These are phyloP conservation scores for Myotis planiceps DNA, from an alignment of 2,797 vertebrate genomes.

Conservation along the genomic window DNA sequence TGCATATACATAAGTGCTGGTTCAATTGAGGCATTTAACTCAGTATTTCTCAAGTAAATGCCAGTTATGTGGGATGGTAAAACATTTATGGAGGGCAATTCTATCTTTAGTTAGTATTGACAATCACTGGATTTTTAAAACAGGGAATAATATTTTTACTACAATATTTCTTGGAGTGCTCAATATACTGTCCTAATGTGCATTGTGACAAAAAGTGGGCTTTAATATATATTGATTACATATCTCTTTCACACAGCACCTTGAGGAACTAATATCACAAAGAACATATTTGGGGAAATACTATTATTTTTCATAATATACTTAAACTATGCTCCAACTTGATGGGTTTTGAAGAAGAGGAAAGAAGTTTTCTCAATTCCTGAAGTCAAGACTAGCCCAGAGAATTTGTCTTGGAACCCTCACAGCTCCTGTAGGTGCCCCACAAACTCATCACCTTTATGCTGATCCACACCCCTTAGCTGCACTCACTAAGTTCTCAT, in stretches of 20 bases:
- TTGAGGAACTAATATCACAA: background rate
- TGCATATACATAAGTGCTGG: background rate
- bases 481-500: background rate
- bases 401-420: background rate
- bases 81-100: conserved; percentile 1
- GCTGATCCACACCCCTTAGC: background rate
- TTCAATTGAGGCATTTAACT: background rate
- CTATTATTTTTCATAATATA: background rate
- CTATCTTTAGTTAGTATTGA: conserved; percentile 5
- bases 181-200: background rate
- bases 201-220: background rate
- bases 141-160: background rate
- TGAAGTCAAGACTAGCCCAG: background rate
- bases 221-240: background rate
- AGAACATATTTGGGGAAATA: background rate
- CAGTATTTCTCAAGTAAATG: background rate
- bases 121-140: background rate
- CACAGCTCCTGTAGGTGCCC: background rate
- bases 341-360: background rate
- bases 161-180: background rate
- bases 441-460: background rate
- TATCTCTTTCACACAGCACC: background rate
- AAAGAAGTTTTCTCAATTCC: background rate
- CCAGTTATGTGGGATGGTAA: background rate
- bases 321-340: background rate